Conservation (phyloP, 2,797 vertebrate genomes). For the Chrysocyon brachyurus region DNA sequence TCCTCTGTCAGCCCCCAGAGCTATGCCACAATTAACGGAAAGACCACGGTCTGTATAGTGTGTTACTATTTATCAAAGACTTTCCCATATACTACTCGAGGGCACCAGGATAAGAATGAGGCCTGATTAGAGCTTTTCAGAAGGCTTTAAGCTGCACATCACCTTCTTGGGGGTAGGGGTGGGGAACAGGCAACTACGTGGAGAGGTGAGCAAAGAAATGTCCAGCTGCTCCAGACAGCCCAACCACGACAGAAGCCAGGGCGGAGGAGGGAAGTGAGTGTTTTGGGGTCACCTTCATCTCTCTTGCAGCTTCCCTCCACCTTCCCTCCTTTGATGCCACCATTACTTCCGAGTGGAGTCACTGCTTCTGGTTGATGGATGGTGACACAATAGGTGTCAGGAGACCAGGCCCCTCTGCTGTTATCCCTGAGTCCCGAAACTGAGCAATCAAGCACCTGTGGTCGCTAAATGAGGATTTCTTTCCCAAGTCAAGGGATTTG, state of each 20-base stretch:
- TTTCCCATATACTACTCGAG: not conserved
- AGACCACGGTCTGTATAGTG: not conserved
- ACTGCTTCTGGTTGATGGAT: not conserved
- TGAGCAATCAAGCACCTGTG: not conserved
- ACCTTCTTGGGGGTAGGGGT: not conserved
- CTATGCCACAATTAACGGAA: not conserved
- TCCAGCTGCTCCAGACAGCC: not conserved
- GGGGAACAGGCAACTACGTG: not conserved
- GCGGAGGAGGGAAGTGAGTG: fast-evolving
- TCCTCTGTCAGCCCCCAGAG: not conserved
- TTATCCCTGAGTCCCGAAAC: not conserved
- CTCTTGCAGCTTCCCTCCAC: not conserved
- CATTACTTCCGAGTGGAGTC: not conserved
- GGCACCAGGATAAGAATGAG: not conserved
- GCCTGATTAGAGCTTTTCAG: not conserved
- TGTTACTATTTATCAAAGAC: not conserved
- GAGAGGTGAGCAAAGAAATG: not conserved
- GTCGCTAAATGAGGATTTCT: not conserved
- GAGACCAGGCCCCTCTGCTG: not conserved
- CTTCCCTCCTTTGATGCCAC: not conserved
- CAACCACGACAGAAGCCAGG: fast-evolving
- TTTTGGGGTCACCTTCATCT: not conserved
- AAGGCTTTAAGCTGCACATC: fast-evolving
- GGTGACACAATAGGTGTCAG: not conserved
- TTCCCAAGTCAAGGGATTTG: not conserved